A percentile compares a stretch with the other conserved stretches of the same genome.
Evolutionary conservation across 2,888 invertebrate genomes (phyloP).

Genomic region (Conchocele bisecta): DNA sequence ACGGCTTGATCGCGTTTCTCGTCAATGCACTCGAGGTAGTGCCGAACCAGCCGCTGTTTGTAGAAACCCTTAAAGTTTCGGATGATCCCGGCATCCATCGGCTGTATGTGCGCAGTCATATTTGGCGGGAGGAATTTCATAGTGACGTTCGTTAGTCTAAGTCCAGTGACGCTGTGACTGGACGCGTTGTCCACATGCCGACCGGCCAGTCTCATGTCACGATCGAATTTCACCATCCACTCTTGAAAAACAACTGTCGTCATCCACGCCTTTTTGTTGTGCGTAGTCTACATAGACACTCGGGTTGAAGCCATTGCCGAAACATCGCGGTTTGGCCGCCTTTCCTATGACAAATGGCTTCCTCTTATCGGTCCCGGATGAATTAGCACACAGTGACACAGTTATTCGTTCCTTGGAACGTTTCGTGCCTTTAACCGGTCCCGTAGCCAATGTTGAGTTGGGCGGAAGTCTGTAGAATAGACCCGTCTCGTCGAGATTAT

Average conservation of each 20-base stretch:
- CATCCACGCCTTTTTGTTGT: slow-evolving; percentile 60
- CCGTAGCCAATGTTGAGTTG: no score
- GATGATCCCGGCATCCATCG: slow-evolving; percentile 58
- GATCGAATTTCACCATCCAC: slow-evolving; percentile 36
- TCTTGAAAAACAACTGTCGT: slow-evolving; percentile 43
- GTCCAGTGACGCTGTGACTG: slow-evolving; percentile 20
- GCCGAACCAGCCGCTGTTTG: slow-evolving; percentile 22
- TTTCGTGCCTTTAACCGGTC: no score
- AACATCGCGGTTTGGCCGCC: slow-evolving; percentile 24
- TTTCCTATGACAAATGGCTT: slow-evolving; percentile 53
- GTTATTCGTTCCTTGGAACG: no score
- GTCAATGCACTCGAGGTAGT: slow-evolving; percentile 33
- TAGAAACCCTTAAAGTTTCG: slow-evolving; percentile 36
- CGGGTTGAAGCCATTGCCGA: slow-evolving; percentile 39
- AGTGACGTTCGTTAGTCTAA: slow-evolving; percentile 28
- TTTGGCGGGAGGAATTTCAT: slow-evolving; percentile 54
- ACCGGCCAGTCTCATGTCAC: slow-evolving; percentile 19
- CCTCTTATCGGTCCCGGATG: slow-evolving; percentile 38
- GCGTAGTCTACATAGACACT: slow-evolving; percentile 16
- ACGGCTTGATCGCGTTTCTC: slow-evolving; percentile 22
- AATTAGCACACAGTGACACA: slow-evolving; percentile 33
- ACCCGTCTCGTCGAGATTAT: no score
- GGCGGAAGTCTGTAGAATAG: no score
- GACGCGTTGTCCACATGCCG: slow-evolving; percentile 48
- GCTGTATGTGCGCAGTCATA: slow-evolving; percentile 55